Evolutionary conservation across 2,888 invertebrate genomes (phyloP), one percentile per base, ranked within the genome.

Genomic region (Oasisia sp.): DNA sequence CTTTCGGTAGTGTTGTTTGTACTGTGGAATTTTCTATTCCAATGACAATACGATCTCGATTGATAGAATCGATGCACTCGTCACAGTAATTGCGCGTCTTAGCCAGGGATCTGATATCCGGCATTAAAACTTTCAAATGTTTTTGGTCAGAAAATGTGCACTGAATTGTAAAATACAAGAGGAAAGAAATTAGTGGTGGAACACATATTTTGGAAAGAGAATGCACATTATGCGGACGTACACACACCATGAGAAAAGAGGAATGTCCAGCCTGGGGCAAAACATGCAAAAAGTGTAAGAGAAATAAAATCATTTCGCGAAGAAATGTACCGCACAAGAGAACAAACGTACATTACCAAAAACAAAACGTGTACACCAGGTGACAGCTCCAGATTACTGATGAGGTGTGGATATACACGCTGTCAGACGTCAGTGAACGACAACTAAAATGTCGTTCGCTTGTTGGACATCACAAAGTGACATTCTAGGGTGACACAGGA

Each of bases 401-500:
- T n/a, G 5, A 74, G 19, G 74, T 14, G 58, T 58, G 58, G 14
- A 58, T 58, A 58, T 19, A 58, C 19, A 58, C 58, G 44, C n/a
- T 58, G 58, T 58, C 58, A 58, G 19, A 58, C 58, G 58, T 14
- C 58, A 58, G 58, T 74, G 74, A 74, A 74, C 74, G 74, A 74
- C 74, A 74, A 74, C 19, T 74, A 27, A 74, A 74, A 74, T 74
- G 74, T 74, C 74, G 74, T 74, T 19, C 19, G 27, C 74, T 74
- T 2, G 27, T 74, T 74, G 74, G 74, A 19, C 74, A 27, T 93
- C 91, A 74, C 27, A 74, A 12, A 74, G 74, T 27, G 74, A 74
- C 74, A 27, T 74, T 14, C 19, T 92, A 93, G 38, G 50, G 92
- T n/a, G 93, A 93, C 32, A 93, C 92, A 19, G 93, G 93, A 27